These are phyloP conservation scores for Cancer borealis DNA, from an alignment of 2,888 invertebrate genomes.

Conservation along the genomic window DNA sequence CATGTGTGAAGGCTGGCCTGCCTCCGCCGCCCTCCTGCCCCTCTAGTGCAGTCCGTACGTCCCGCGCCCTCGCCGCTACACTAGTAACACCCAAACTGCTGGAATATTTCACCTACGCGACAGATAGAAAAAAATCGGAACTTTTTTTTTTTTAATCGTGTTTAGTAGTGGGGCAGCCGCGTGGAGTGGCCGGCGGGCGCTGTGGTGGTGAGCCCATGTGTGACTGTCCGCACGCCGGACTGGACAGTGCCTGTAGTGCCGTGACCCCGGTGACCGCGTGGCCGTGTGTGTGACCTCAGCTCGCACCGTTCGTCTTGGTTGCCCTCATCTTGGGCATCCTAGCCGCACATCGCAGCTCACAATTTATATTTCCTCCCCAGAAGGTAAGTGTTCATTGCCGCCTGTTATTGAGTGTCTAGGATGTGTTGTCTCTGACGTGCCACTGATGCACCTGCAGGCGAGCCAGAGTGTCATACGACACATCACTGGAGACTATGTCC, in stretches of 20 bases:
- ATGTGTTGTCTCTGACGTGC: neutral
- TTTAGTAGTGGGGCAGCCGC: conserved; percentile 59
- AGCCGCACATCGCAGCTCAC: conserved; percentile 3
- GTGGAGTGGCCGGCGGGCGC: conserved; percentile 49
- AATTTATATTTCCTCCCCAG: neutral
- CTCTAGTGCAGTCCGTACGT: conserved; percentile 53
- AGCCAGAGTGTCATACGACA: neutral
- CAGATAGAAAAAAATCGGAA: conserved; percentile 31
- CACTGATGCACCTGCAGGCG: neutral
- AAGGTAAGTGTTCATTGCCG: conserved; percentile 26
- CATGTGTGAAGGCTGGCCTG: conserved; percentile 68
- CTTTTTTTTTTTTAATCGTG: conserved; percentile 47
- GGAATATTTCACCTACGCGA: conserved; percentile 53
- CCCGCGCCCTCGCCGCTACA: conserved; percentile 40
- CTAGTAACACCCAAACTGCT: conserved; percentile 32
- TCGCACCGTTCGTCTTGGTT: conserved; percentile 9
- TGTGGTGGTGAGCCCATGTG: conserved; percentile 57
- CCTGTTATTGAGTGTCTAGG: neutral
- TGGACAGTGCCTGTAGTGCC: conserved; percentile 53
- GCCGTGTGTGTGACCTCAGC: conserved; percentile 53
- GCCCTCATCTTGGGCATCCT: conserved; percentile 18
- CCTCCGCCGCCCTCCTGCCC: conserved; percentile 59
- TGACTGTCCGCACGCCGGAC: conserved; percentile 63
- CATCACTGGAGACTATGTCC: neutral
- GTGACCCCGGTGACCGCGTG: conserved; percentile 63